Evolutionary conservation across 2,888 invertebrate genomes (phyloP).

Genomic region (Mimachlamys varia): DNA sequence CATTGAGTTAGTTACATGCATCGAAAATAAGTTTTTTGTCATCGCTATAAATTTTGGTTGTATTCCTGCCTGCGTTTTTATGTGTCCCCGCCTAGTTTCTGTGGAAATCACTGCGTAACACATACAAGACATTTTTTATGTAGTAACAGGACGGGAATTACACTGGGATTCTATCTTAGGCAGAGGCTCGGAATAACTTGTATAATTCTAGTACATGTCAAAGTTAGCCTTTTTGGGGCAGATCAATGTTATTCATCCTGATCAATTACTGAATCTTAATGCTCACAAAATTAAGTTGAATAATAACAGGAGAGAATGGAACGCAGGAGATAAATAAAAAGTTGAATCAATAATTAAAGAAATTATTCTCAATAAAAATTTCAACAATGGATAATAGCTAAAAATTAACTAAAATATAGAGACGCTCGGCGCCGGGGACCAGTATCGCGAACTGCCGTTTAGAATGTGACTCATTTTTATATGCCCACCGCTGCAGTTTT

Average conservation of each 20-base stretch:
- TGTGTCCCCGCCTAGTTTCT: slow-evolving; percentile 30
- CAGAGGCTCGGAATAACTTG: background rate
- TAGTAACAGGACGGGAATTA: background rate
- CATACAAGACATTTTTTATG: background rate
- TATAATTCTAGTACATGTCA: slow-evolving; percentile 26
- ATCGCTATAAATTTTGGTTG: slow-evolving; percentile 23
- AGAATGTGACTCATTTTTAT: slow-evolving; percentile 11
- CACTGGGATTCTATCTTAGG: background rate
- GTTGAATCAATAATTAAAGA: slow-evolving; percentile 18
- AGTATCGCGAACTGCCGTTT: background rate
- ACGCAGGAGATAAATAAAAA: slow-evolving; percentile 5
- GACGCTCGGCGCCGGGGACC: background rate
- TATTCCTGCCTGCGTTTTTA: slow-evolving; percentile 4
- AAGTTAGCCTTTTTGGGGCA: background rate
- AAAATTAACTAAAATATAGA: slow-evolving; percentile 2
- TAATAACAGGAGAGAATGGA: background rate
- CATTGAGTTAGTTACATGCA: slow-evolving; percentile 28
- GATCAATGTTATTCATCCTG: background rate
- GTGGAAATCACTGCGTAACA: background rate
- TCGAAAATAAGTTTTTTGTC: slow-evolving; percentile 34
- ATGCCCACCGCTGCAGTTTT: background rate
- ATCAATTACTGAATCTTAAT: background rate
- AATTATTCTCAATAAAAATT: slow-evolving; percentile 24
- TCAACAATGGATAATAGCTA: slow-evolving; percentile 34
- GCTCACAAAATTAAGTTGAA: slow-evolving; percentile 15